Evolutionary conservation across 2,888 invertebrate genomes (phyloP).

Genomic region (Eumerus sabulonum): DNA sequence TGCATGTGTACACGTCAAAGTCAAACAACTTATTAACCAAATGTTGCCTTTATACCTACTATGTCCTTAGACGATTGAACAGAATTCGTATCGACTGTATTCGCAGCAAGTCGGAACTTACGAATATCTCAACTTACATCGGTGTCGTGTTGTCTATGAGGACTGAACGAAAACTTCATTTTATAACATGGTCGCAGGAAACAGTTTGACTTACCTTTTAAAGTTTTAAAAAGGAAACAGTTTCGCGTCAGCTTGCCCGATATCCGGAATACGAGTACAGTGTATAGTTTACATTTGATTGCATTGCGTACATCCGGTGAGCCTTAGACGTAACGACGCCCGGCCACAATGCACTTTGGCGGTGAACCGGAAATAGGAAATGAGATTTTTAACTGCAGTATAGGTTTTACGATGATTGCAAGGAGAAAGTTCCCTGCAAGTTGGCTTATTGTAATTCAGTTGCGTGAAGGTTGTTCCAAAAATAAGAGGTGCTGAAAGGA

Average conservation of each 20-base stretch:
- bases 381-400: slow-evolving; percentile 65
- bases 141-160: slow-evolving; percentile 11
- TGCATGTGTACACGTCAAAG: no score
- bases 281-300: slow-evolving; percentile 25
- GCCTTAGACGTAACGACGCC: no score
- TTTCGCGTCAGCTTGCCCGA: not conserved
- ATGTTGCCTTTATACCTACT: no score
- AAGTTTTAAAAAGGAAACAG: slow-evolving; percentile 15
- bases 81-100: no score
- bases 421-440: not conserved
- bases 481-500: no score
- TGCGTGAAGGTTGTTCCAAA: slow-evolving; percentile 8
- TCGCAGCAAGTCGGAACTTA: no score
- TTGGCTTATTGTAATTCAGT: slow-evolving; percentile 47
- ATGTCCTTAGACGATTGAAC: no score
- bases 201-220: slow-evolving; percentile 65
- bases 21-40: no score
- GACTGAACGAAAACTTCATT: slow-evolving; percentile 42
- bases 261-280: slow-evolving; percentile 25
- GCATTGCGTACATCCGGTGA: slow-evolving; percentile 65
- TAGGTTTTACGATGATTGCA: slow-evolving; percentile 29
- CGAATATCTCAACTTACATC: no score
- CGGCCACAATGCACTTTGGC: slow-evolving; percentile 14
- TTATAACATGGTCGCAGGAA: slow-evolving; percentile 60
- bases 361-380: slow-evolving; percentile 59